Evolutionary conservation across 2,888 invertebrate species (phyloP), one percentile per base, ranked within the genome.

Genomic region (Macrosoma leucophasiata): DNA sequence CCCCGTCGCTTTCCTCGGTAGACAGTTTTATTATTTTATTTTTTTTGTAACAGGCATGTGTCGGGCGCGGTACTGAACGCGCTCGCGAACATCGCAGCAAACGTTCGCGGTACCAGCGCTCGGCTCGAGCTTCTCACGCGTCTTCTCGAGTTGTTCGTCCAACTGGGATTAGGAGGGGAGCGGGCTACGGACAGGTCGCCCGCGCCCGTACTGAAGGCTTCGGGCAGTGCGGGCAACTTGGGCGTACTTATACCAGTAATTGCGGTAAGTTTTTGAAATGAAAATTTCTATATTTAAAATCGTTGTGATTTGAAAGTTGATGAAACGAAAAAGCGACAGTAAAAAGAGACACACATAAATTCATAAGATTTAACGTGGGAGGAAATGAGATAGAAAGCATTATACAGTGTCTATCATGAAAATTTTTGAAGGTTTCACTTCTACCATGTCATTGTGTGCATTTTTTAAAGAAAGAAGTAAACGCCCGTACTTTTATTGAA

Each of bases 171-270:
- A 34, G 99, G 98, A 1, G 97, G 97, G 0, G 97, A 98, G 72
- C 86, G 98, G 22, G 95, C 97, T 15, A 95, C 95, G 26, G 98
- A 99, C 58, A 94, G 96, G 61, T 91, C 94, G 13, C 93, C 95
- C 2, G 81, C 82, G 9, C 84, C 84, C 2, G 74, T 81, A n/a
- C 78, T 91, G 39, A 91, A 97, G 88, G 95, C 97, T 2, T 95
- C 97, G 0, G 95, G 93, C 52, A 96, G 96, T 52, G 98, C 98
- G 7, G 98, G 98, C 13, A 99, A 98, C 74, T 84, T 99, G 32
- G 99, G 99, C 14, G 96, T 98, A 39, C 84, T 99, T 1, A 97
- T 99, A 69, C 99, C 99, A 0, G 98, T 99, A 4, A 97, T 99
- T 53, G 97, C 98, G 22, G 93, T 94, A 46, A 70, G 77, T 3